Percentiles rank a stretch among this genome's conserved stretches.
phyloP scores from a whole-genome alignment of 1,140 invertebrate species.

The Achatina immaculata region DNA sequence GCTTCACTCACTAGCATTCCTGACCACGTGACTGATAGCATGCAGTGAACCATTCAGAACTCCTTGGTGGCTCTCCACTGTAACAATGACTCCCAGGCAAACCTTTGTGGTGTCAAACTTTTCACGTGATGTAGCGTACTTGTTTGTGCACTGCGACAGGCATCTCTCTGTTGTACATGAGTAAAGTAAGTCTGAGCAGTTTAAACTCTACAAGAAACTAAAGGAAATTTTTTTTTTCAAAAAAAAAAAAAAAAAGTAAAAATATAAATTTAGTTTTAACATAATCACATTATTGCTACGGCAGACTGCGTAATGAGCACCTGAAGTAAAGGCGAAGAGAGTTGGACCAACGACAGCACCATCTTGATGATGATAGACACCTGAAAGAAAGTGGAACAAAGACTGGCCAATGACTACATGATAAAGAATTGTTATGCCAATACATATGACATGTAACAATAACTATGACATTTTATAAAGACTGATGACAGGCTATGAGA shows the following conservation, averaged over 20 bases:
- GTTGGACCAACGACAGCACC: too few relatives aligned
- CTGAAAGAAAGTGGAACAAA: too few relatives aligned
- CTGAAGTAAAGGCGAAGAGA: too few relatives aligned
- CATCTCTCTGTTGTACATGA: constrained; percentile 32
- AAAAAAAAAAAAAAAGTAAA: background rate
- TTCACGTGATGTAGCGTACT: constrained; percentile 20
- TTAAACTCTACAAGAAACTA: too few relatives aligned
- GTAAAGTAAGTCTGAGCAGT: background rate
- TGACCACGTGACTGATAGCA: constrained; percentile 42
- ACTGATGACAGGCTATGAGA: too few relatives aligned
- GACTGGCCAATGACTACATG: too few relatives aligned
- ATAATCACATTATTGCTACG: too few relatives aligned
- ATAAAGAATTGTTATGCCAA: too few relatives aligned
- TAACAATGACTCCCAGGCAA: constrained; percentile 43
- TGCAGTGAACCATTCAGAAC: constrained; percentile 29
- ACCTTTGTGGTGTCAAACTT: constrained; percentile 45
- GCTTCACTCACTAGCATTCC: constrained; percentile 43
- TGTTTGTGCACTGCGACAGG: constrained; percentile 21
- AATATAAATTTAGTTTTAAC: background rate
- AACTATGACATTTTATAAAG: too few relatives aligned
- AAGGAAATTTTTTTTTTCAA: background rate
- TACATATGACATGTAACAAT: too few relatives aligned
- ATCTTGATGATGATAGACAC: too few relatives aligned
- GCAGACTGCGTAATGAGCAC: too few relatives aligned
- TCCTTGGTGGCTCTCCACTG: constrained; percentile 28